Evolutionary conservation across 53 echinoderm and acorn worm species (phyloP).

Genomic region (Actinopyga echinites): DNA sequence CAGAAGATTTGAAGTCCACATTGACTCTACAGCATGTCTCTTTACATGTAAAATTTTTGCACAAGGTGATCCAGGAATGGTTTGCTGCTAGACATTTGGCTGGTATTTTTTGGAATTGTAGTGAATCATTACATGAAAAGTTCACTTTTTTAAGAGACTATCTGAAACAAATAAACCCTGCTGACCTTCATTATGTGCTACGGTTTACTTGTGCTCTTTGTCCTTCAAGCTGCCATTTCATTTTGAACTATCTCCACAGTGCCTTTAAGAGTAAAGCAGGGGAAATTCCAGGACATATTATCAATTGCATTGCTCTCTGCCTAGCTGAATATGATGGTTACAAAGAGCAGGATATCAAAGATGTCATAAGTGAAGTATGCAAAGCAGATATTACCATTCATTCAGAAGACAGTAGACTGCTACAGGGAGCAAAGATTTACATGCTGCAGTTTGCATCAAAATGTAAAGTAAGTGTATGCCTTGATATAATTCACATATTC

Average conservation of each 20-base stretch:
- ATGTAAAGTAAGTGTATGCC: not conserved
- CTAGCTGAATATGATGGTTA: not conserved
- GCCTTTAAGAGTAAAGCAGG: not conserved
- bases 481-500: no score
- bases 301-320: not conserved
- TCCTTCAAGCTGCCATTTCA: constrained; percentile 1
- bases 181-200: no score
- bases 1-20: not conserved
- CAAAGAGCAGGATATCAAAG: not conserved
- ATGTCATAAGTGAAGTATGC: constrained; percentile 7
- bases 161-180: not conserved
- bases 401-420: constrained; percentile 7
- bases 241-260: not conserved
- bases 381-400: not conserved
- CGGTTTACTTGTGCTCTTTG: not conserved
- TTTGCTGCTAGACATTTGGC: constrained; percentile 6
- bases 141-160: no score
- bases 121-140: no score
- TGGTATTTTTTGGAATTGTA: not conserved
- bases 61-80: not conserved
- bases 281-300: not conserved
- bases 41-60: not conserved
- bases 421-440: not conserved
- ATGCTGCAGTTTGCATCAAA: not conserved
- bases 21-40: not conserved